Percentiles rank a stretch among this genome's conserved stretches.
phyloP scores from a whole-genome alignment of 2,113 vertebrate genomes.

The Cathartes aura region DNA sequence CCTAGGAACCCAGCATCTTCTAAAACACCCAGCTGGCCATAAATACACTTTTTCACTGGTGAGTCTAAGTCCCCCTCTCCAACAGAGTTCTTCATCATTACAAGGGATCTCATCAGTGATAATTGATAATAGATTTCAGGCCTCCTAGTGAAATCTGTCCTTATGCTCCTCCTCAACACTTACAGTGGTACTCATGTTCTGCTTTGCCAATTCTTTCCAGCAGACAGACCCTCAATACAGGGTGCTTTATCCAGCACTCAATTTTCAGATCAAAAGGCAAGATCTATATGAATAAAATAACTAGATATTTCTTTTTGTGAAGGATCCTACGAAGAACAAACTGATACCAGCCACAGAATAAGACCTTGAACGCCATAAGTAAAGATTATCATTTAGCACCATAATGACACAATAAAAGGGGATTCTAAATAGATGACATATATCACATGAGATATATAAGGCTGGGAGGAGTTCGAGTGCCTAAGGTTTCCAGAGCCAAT shows the following conservation, averaged over 20 bases:
- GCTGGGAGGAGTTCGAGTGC: background rate
- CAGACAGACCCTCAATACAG: background rate
- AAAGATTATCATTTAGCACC: background rate
- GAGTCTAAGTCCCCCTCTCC: too few relatives aligned
- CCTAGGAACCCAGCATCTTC: background rate
- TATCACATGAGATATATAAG: background rate
- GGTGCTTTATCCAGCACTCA: background rate
- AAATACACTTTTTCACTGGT: background rate
- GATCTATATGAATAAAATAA: background rate
- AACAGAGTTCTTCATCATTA: background rate
- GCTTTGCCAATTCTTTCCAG: background rate
- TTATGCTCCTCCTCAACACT: background rate
- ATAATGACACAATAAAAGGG: background rate
- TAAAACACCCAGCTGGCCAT: background rate
- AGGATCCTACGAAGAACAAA: background rate
- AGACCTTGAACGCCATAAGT: background rate
- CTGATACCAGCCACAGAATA: background rate
- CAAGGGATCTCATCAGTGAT: background rate
- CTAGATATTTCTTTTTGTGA: background rate
- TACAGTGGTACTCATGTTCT: background rate
- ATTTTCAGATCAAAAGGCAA: background rate
- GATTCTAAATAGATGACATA: background rate
- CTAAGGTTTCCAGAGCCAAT: background rate
- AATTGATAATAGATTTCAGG: background rate
- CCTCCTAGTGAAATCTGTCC: background rate